Conservation (phyloP, 2,888 invertebrate species). For the Limnephilus auricula region DNA sequence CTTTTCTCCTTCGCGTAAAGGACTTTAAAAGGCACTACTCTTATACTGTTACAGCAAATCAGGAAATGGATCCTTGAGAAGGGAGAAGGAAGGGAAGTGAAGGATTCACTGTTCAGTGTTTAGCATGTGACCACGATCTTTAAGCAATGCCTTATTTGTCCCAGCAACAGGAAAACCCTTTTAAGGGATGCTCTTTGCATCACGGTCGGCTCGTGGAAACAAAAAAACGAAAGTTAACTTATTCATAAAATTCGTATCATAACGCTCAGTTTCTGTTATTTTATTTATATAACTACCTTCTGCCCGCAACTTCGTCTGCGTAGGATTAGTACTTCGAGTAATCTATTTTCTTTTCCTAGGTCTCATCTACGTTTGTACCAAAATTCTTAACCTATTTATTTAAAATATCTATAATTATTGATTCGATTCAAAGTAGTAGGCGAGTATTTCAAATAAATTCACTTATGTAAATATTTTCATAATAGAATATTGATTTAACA, state of each 20-base stretch:
- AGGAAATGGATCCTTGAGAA: background rate
- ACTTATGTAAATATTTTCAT: too few relatives aligned
- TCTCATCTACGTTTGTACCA: too few relatives aligned
- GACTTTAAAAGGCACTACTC: background rate
- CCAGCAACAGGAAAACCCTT: slow-evolving; percentile 63
- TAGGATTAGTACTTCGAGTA: too few relatives aligned
- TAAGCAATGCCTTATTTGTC: slow-evolving; percentile 56
- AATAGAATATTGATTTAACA: too few relatives aligned
- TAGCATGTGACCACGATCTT: slow-evolving; percentile 63
- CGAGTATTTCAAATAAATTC: too few relatives aligned
- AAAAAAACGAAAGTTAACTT: background rate
- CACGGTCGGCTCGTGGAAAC: slow-evolving; percentile 46
- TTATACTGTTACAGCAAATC: background rate
- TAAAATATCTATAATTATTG: too few relatives aligned
- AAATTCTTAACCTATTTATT: too few relatives aligned
- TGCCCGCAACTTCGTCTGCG: too few relatives aligned
- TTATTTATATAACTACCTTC: too few relatives aligned
- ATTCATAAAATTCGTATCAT: background rate
- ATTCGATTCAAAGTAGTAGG: too few relatives aligned
- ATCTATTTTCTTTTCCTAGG: too few relatives aligned
- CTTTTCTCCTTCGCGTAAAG: background rate
- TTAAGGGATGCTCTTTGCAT: slow-evolving; percentile 44
- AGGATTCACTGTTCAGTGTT: slow-evolving; percentile 48
- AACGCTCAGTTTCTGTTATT: background rate
- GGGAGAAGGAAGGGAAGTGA: background rate